Evolutionary conservation across 2,888 invertebrate species (phyloP).

Genomic region (Stenodera caucasica): DNA sequence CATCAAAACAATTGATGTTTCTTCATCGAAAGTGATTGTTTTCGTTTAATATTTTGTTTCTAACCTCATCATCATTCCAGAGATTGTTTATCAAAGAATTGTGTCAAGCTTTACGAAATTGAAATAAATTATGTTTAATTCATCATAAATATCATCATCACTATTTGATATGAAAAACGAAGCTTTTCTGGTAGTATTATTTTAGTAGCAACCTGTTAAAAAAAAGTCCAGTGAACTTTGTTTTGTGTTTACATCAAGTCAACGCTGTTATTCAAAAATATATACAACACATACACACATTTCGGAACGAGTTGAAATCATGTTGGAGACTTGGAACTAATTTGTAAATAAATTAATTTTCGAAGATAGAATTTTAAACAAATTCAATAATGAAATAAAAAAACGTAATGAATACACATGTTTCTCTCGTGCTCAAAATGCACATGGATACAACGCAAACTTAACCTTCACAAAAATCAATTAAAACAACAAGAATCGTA

Average conservation of each 20-base stretch:
- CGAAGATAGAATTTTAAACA: too few species aligned
- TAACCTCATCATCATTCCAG: neutral
- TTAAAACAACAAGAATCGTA: conserved; percentile 16
- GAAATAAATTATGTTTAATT: neutral
- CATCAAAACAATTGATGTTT: neutral
- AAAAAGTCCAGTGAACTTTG: conserved; percentile 47
- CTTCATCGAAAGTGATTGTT: neutral
- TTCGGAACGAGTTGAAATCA: neutral
- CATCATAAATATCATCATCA: neutral
- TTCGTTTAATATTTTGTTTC: neutral
- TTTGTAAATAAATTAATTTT: neutral
- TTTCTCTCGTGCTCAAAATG: conserved; percentile 39
- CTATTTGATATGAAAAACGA: too few species aligned
- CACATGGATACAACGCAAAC: conserved; percentile 49
- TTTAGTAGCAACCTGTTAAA: conserved; percentile 50
- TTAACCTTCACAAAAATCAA: conserved; percentile 26
- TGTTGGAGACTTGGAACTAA: too few species aligned
- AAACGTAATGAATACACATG: conserved; percentile 20
- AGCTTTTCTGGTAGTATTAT: too few species aligned
- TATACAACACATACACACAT: neutral
- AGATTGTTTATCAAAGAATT: neutral
- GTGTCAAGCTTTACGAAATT: neutral
- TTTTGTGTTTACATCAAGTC: conserved; percentile 43
- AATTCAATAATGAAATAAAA: too few species aligned
- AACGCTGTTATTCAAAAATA: conserved; percentile 11